These are phyloP conservation scores for Callospermophilus lateralis DNA, from an alignment of 2,113 vertebrate species.

Conservation along the genomic window DNA sequence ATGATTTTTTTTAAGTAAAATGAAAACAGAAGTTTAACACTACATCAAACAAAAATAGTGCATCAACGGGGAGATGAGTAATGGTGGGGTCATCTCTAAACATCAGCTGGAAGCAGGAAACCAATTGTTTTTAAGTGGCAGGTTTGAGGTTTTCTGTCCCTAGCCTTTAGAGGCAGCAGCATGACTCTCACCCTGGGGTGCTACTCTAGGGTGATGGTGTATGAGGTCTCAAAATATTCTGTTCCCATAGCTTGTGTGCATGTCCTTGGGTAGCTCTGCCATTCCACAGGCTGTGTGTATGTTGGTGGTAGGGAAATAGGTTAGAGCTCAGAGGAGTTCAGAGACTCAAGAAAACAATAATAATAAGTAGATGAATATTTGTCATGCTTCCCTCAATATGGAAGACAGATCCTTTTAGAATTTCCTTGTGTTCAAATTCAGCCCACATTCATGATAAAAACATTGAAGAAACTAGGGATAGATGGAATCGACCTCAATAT, in stretches of 20 bases:
- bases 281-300: not conserved
- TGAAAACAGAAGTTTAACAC: constrained; percentile 22
- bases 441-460: too few species aligned
- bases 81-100: not conserved
- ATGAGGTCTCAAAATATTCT: not conserved
- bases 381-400: not conserved
- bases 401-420: not conserved
- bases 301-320: too few species aligned
- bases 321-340: not conserved
- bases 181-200: not conserved
- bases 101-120: not conserved
- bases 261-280: not conserved
- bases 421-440: not conserved
- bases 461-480: too few species aligned
- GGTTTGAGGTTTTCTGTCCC: not conserved
- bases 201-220: not conserved
- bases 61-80: not conserved
- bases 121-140: not conserved
- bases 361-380: not conserved
- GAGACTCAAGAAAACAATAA: not conserved
- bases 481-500: too few species aligned
- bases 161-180: not conserved
- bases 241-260: not conserved
- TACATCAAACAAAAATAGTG: constrained; percentile 8
- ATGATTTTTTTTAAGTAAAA: constrained; percentile 24